Percentiles rank a stretch among this genome's conserved stretches.
These are phyloP conservation scores for Periophthalmus magnuspinnatus DNA, from an alignment of 2,797 vertebrate species.

Conservation along the genomic window DNA sequence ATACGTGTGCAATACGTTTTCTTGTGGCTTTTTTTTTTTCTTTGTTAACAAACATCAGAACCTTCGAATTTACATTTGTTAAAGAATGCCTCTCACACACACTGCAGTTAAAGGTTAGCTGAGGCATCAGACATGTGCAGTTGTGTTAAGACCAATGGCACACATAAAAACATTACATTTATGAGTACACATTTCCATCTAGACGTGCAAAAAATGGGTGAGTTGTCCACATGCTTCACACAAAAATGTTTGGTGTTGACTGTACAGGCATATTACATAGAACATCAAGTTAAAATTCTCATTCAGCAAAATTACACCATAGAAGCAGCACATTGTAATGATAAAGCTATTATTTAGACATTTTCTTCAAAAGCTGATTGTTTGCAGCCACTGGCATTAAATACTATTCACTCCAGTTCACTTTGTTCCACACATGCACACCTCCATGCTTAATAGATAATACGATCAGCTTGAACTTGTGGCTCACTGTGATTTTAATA, in stretches of 20 bases:
- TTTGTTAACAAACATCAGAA: slow-evolving; percentile 39
- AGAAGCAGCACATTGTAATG: slow-evolving; percentile 47
- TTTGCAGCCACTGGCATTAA: slow-evolving; percentile 49
- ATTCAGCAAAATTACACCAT: slow-evolving; percentile 50
- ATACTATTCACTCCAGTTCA: slow-evolving; percentile 15
- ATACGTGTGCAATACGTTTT: slow-evolving; percentile 29
- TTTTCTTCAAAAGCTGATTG: slow-evolving; percentile 57
- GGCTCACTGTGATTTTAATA: slow-evolving; percentile 49
- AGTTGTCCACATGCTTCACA: slow-evolving; percentile 47
- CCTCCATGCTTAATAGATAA: slow-evolving; percentile 53
- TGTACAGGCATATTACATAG: slow-evolving; percentile 11
- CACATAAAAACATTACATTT: slow-evolving; percentile 17
- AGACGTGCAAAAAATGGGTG: slow-evolving; percentile 55
- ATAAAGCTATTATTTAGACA: slow-evolving; percentile 62
- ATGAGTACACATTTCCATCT: slow-evolving; percentile 36
- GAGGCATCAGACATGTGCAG: slow-evolving; percentile 26
- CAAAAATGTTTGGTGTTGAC: slow-evolving; percentile 34
- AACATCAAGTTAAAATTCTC: slow-evolving; percentile 20
- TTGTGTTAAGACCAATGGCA: slow-evolving; percentile 10
- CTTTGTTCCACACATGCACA: slow-evolving; percentile 56
- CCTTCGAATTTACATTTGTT: slow-evolving; percentile 37
- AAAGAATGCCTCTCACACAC: slow-evolving; percentile 10
- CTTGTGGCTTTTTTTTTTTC: slow-evolving; percentile 34
- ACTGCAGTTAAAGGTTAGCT: slow-evolving; percentile 27
- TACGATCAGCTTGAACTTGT: slow-evolving; percentile 61